Evolutionary conservation across 2,797 vertebrate genomes (phyloP), one percentile per base, ranked within the genome.

Genomic region (Aselliscus stoliczkanus): DNA sequence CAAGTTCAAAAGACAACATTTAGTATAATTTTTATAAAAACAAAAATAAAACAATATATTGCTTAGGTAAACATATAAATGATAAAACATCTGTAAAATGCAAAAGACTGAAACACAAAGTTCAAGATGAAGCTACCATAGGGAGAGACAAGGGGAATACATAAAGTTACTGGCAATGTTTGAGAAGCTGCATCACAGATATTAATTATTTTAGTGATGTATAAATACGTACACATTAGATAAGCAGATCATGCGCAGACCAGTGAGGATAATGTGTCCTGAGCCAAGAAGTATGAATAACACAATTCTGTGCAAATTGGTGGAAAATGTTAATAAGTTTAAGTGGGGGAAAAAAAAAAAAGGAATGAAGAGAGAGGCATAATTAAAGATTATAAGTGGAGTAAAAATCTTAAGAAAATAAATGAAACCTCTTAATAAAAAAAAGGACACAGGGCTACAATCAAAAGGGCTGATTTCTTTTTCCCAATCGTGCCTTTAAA

Each of bases 391-490:
- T 84, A 29, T 81, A 15, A 89, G 39, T 44, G 14, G 70, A 92
- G 95, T 92, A 60, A 80, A 94, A 82, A 62, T 82, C 18, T 87
- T 82, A 64, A 65, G 9, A 90, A 23, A 93, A 15, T 75, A 84
- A 88, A 20, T 83, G 17, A 89, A 88, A 95, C 75, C 29, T 79
- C 69, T 96, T 81, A 84, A 75, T 94, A 88, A 80, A 60, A 89
- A 89, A 95, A 77, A 83, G 37, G 17, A 79, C 23, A 89, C 3
- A 70, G 21, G 27, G 27, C 56, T 72, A 72, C 29, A 70, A 54
- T 60, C 52, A 88, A 82, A 76, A 77, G 17, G 67, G 42, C 21
- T 60, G 17, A 84, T 52, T 80, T 83, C 12, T 54, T 54, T 75
- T n/a, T 79, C 52, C 67, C n/a, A 29, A 12, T 47, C 42, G 18